phyloP scores from a whole-genome alignment of 2,797 vertebrate genomes.

The Pristis pectinata region DNA sequence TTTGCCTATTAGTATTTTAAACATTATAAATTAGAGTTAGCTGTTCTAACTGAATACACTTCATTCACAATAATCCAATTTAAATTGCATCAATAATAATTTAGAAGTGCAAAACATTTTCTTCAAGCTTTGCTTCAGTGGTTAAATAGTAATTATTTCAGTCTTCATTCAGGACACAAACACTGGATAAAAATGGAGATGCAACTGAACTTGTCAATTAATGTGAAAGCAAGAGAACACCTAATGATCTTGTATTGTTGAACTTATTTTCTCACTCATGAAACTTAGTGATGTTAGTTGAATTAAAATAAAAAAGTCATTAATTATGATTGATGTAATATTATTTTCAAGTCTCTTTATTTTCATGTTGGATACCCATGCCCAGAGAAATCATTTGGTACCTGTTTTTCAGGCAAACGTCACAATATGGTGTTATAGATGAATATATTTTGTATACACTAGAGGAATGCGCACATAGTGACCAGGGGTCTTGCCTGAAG shows the following conservation, averaged over 20 bases:
- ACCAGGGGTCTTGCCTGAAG: no score
- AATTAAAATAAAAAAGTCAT: not conserved
- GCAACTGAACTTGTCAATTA: not conserved
- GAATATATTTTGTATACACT: no score
- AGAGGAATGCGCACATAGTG: no score
- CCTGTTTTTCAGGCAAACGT: no score
- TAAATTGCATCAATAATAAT: not conserved
- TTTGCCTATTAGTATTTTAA: no score
- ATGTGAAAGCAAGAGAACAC: not conserved
- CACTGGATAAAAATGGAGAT: not conserved
- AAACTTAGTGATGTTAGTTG: not conserved
- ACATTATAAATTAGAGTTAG: no score
- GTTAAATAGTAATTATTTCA: not conserved
- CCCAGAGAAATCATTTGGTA: no score
- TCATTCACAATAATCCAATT: not conserved
- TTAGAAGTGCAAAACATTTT: not conserved
- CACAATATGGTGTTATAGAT: no score
- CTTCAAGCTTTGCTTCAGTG: not conserved
- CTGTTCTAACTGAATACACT: not conserved
- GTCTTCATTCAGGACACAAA: not conserved
- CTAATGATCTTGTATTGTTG: not conserved
- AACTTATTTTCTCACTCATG: not conserved
- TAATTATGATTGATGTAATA: not conserved
- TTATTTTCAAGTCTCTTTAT: no score
- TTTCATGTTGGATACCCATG: not conserved